These are phyloP conservation scores for Steinernema feltiae DNA, from an alignment of 1,140 invertebrate genomes.

Conservation along the genomic window DNA sequence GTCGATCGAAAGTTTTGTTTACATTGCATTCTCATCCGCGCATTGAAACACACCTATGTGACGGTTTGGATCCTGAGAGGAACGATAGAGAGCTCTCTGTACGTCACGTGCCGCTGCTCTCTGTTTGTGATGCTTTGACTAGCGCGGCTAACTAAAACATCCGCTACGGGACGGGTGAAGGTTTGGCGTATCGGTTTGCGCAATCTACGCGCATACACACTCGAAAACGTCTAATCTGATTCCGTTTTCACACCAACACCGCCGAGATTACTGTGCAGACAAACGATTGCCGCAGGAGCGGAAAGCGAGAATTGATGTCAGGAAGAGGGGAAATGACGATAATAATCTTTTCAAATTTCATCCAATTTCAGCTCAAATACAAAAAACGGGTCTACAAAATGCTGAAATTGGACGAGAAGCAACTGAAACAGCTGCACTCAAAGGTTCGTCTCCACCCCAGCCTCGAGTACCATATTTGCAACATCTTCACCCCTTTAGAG, in stretches of 20 bases:
- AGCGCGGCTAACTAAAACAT: background rate
- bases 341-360: too few species aligned
- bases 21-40: background rate
- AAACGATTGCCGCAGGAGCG: too few species aligned
- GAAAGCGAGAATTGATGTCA: background rate
- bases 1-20: conserved; percentile 36
- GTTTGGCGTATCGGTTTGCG: background rate
- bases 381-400: conserved; percentile 94
- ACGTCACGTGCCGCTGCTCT: too few species aligned
- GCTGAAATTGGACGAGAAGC: conserved; percentile 89
- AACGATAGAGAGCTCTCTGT: too few species aligned
- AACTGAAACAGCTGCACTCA: conserved; percentile 86
- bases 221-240: background rate
- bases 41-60: background rate
- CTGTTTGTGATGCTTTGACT: background rate
- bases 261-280: background rate
- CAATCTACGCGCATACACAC: background rate
- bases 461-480: too few species aligned
- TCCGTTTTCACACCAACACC: background rate
- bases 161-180: background rate
- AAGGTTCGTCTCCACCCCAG: conserved; percentile 60
- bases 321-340: too few species aligned
- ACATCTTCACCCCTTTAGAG: conserved; percentile 59
- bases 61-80: background rate
- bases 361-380: conserved; percentile 84